Evolutionary conservation across 2,113 vertebrate genomes (phyloP).

Genomic region (Cyanoramphus novaezelandiae): DNA sequence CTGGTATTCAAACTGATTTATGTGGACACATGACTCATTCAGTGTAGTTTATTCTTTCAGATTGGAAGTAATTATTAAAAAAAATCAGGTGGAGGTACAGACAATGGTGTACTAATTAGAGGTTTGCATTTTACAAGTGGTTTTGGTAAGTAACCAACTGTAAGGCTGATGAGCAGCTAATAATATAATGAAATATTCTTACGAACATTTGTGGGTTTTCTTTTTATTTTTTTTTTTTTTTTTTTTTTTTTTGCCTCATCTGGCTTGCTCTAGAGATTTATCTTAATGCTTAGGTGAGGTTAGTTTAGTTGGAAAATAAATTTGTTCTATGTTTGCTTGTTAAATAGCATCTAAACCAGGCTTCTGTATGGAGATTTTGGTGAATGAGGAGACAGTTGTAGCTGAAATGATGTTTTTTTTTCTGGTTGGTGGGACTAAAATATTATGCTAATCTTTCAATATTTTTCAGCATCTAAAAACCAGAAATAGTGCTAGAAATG

Average conservation of each 20-base stretch:
- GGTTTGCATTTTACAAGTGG: constrained; percentile 7
- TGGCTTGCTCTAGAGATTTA: neutral
- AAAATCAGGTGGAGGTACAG: neutral
- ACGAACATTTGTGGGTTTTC: neutral
- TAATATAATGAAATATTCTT: neutral
- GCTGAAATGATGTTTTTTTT: neutral
- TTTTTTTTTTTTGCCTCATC: neutral
- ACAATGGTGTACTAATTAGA: constrained; percentile 26
- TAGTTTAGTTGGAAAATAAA: neutral
- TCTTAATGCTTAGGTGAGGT: neutral
- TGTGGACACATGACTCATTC: neutral
- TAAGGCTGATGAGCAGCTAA: neutral
- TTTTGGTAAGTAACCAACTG: neutral
- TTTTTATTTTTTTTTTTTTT: neutral
- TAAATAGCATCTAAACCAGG: neutral
- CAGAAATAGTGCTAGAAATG: neutral
- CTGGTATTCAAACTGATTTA: constrained; percentile 42
- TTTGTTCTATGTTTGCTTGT: neutral
- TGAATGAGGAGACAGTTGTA: neutral
- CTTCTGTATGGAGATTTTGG: neutral
- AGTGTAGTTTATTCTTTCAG: neutral
- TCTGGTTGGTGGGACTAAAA: neutral
- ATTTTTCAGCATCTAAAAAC: neutral
- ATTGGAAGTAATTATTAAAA: constrained; percentile 23
- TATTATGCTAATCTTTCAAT: neutral